A percentile compares a stretch with the other conserved stretches of the same genome.
phyloP scores from a whole-genome alignment of 1,140 invertebrate species.

The Bombus affinis region DNA sequence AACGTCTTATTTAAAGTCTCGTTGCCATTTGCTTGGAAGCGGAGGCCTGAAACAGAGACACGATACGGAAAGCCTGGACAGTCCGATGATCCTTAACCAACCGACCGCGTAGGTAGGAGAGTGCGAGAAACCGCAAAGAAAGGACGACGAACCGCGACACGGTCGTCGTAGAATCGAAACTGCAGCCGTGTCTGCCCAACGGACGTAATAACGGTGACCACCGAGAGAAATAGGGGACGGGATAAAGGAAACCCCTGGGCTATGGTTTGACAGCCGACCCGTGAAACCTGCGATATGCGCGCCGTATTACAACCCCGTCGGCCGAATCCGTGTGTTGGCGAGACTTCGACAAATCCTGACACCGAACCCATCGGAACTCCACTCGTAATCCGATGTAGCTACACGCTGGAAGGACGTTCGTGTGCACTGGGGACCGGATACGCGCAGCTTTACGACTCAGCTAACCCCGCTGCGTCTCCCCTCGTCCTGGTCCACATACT shows the following conservation, averaged over 20 bases:
- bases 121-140: constrained; percentile 19
- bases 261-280: constrained; percentile 60
- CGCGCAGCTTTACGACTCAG: constrained; percentile 40
- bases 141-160: background rate
- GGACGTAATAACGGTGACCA: background rate
- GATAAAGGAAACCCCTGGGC: constrained; percentile 38
- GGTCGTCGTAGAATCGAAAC: background rate
- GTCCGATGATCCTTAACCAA: too few relatives aligned
- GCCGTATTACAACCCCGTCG: constrained; percentile 26
- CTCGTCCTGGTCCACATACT: background rate
- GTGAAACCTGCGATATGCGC: constrained; percentile 52
- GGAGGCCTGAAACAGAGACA: too few relatives aligned
- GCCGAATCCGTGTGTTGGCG: constrained; percentile 30
- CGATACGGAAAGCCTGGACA: too few relatives aligned
- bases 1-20: too few relatives aligned
- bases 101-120: too few relatives aligned
- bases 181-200: background rate
- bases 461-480: too few relatives aligned
- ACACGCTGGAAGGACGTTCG: constrained; percentile 37
- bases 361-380: constrained; percentile 54
- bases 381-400: constrained; percentile 61
- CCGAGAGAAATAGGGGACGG: background rate
- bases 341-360: constrained; percentile 50
- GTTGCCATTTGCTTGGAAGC: too few relatives aligned
- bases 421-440: constrained; percentile 34